A percentile compares a stretch with the other conserved stretches of the same genome.
phyloP scores from a whole-genome alignment of 2,888 invertebrate genomes.

The Orchesellides sinensis region DNA sequence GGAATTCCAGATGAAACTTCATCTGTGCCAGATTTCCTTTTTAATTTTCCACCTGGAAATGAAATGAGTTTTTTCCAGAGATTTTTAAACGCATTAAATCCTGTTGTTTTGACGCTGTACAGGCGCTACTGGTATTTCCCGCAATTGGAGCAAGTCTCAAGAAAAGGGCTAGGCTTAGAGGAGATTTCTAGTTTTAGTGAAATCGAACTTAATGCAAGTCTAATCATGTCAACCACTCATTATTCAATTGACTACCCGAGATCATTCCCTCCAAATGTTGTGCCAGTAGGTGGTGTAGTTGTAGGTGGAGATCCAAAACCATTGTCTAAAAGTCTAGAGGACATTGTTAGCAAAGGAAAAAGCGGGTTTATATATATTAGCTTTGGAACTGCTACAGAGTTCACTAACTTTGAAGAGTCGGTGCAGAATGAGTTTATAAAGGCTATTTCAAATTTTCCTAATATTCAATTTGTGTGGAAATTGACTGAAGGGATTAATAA shows the following conservation, averaged over 20 bases:
- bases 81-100: constrained; percentile 46
- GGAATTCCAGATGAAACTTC: constrained; percentile 49
- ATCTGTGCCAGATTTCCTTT: background rate
- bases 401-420: constrained; percentile 1
- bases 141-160: constrained; percentile 42
- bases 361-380: constrained; percentile 34
- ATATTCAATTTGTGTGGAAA: constrained; percentile 35
- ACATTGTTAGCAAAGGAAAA: constrained; percentile 2
- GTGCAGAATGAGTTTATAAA: constrained; percentile 31
- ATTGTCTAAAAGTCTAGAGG: background rate
- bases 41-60: background rate
- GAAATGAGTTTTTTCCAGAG: constrained; percentile 29
- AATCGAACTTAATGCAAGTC: constrained; percentile 53
- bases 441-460: background rate
- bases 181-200: constrained; percentile 48
- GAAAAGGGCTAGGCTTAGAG: constrained; percentile 38
- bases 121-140: constrained; percentile 55
- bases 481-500: background rate
- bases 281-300: constrained; percentile 23
- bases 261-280: constrained; percentile 54
- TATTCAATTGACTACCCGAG: constrained; percentile 59
- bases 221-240: constrained; percentile 63
- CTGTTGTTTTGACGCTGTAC: constrained; percentile 36
- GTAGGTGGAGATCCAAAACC: background rate
- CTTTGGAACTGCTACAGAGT: constrained; percentile 32